Evolutionary conservation across 1,140 invertebrate genomes (phyloP), one percentile per base, ranked within the genome.

Genomic region (Tyrophagus putrescentiae): DNA sequence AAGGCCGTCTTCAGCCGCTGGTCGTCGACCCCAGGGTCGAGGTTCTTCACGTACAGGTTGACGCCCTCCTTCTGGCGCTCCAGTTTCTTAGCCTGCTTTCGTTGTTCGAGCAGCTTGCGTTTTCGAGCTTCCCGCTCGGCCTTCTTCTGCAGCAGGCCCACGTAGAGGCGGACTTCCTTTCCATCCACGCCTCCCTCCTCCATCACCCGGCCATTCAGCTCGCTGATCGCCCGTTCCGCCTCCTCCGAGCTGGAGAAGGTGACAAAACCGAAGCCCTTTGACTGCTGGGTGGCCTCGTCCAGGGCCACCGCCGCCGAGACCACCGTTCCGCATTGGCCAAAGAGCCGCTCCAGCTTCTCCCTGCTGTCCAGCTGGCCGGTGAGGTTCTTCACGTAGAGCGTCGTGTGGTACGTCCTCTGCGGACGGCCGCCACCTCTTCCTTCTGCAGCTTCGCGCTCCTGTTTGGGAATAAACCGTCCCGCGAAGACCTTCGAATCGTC

Each of bases 361-460:
- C n/a, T n/a, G 75, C 98, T 93, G 74, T 97, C 91, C 70, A 98
- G 94, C 16, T 83, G 85, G 68, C 98, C 94, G 73, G 98, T 93
- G 65, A 98, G 75, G 72, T 98, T 98, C 72, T 98, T 98, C 0
- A 98, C 93, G 73, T 98, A 98, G 63, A 98, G n/a, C n/a, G n/a
- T n/a, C n/a, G n/a, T n/a, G 39, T 90, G 87, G 70, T 98, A 92
- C n/a, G n/a, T n/a, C n/a, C n/a, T n/a, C n/a, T n/a, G n/a, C n/a
- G n/a, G n/a, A n/a, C 76, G 77, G 94, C 87, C 80, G 95, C 93
- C 77, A 97, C 87, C 64, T 95, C 86, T 77, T 98, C 93, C 68
- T 75, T 92, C 76, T 80, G 95, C 93, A 76, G 97, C 87, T 64
- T 95, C 86, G 77, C 98, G 93, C n/a, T n/a, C n/a, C n/a, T n/a